Conservation (phyloP, 2,113 vertebrate species). For the Sylvia atricapilla region DNA sequence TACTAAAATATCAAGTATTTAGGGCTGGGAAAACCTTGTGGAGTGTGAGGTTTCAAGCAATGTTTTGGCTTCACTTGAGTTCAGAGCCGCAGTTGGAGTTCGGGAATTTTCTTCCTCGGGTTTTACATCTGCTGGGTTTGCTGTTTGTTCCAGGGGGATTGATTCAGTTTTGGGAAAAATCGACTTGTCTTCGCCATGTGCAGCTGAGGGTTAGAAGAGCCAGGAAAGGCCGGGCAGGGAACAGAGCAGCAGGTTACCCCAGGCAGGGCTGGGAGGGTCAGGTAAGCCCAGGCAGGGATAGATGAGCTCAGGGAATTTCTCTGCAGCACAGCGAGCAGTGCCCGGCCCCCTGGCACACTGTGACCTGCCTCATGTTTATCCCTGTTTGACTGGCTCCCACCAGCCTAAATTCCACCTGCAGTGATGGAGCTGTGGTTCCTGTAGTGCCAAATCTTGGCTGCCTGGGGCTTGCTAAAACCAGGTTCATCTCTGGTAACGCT, state of each 20-base stretch:
- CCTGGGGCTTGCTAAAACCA: not conserved
- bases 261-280: not conserved
- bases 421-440: not conserved
- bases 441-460: not conserved
- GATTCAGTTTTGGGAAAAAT: not conserved
- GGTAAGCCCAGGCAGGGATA: not conserved
- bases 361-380: not conserved
- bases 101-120: not conserved
- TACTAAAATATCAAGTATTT: not conserved
- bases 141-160: not conserved
- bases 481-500: not conserved
- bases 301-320: accelerated
- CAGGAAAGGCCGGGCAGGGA: not conserved
- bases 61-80: not conserved
- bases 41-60: not conserved
- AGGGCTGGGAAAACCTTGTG: not conserved
- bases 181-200: accelerated
- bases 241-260: not conserved
- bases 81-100: not conserved
- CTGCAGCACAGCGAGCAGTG: not conserved
- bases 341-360: accelerated
- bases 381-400: not conserved
- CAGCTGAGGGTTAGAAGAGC: not conserved
- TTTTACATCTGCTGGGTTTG: not conserved
- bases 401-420: not conserved